These are phyloP conservation scores for Drosophila micromelanica DNA, from an alignment of 1,140 invertebrate genomes.

Conservation along the genomic window DNA sequence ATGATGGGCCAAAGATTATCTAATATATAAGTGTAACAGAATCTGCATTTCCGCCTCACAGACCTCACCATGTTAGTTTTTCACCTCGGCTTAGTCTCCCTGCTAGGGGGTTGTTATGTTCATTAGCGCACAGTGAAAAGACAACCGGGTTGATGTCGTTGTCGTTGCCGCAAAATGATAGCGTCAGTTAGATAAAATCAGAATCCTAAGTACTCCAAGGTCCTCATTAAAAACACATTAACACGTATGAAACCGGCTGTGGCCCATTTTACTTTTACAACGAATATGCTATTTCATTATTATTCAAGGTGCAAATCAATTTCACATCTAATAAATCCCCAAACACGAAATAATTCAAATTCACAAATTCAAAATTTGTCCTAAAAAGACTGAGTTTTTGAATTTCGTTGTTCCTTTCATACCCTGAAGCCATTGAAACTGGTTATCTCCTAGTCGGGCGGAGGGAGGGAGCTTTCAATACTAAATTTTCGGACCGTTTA, in stretches of 20 bases:
- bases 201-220: constrained; percentile 36
- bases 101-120: constrained; percentile 22
- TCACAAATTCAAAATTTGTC: too few relatives aligned
- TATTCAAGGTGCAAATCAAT: too few relatives aligned
- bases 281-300: too few relatives aligned
- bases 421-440: too few relatives aligned
- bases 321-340: too few relatives aligned
- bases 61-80: background rate
- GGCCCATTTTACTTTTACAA: background rate
- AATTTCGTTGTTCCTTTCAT: too few relatives aligned
- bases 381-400: too few relatives aligned
- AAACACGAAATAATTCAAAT: too few relatives aligned
- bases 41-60: constrained; percentile 51
- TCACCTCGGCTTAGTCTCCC: background rate
- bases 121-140: constrained; percentile 5
- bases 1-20: constrained; percentile 28
- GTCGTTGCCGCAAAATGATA: constrained; percentile 36
- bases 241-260: constrained; percentile 20
- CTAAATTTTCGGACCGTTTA: too few relatives aligned
- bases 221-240: constrained; percentile 59
- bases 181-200: constrained; percentile 40
- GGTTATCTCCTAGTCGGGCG: too few relatives aligned
- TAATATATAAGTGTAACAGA: constrained; percentile 38
- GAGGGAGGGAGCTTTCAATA: too few relatives aligned
- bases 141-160: constrained; percentile 17